Base-by-base conservation (phyloP, 2,113 vertebrate genomes). In the Bagarius yarrelli region DNA sequence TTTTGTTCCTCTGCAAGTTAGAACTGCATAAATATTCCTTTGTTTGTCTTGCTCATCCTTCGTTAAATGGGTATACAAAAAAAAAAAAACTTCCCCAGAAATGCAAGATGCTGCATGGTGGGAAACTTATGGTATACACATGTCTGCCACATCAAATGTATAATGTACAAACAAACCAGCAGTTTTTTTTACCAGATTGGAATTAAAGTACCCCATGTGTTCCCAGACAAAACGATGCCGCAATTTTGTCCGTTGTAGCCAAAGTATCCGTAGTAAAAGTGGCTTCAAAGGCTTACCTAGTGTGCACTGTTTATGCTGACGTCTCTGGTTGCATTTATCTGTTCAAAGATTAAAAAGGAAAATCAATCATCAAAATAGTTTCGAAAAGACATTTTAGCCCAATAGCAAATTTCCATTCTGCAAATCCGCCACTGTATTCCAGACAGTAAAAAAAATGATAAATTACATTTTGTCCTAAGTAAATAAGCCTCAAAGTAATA, bases 91-190 rank as follows among this genome's bases (percentile, higher is more conserved):
- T 34, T 12, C 79, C 77, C 50, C 81, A 77, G 55, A 40, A 76
- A 47, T 66, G 27, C 71, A 86, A 73, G 83, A 83, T 63, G 36
- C 64, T 71, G 60, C 4, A 82, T 72, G 34, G 27, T 50, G 66
- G 34, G 69, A 57, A 53, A 53, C 78, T n/a, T 23, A 60, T 63
- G 59, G 70, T 44, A 55, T 53, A 13, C 47, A 36, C 36, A 67
- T 73, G 32, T 81, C 52, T 83, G 76, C 53, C 81, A 81, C 47
- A 30, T 79, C 36, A 52, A 70, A 63, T 56, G 75, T 75, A 36
- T 44, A 44, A 50, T 34, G 72, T 57, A 40, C 25, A 71, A 23
- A 55, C 44, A 78, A 50, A 78, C 34, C 53, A 70, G 25, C 25
- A 19, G 14, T 47, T 55, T 78, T 77, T 36, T 78, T 78, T 25